phyloP scores from a whole-genome alignment of 2,113 vertebrate genomes.

The Glaucidium brasilianum region DNA sequence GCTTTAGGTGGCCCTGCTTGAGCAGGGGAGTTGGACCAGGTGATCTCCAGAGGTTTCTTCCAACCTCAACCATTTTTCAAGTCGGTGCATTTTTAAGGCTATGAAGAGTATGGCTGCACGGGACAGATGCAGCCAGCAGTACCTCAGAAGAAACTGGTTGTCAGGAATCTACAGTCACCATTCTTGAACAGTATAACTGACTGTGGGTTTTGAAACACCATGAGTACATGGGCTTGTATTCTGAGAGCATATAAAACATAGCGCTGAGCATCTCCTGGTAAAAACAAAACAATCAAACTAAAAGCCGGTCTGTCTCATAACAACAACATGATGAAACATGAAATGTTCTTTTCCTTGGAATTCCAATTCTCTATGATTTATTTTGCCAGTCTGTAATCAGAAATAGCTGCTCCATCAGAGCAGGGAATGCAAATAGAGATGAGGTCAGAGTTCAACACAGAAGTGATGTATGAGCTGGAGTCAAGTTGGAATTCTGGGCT shows the following conservation, averaged over 20 bases:
- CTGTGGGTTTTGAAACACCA: not conserved
- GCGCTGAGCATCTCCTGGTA: not conserved
- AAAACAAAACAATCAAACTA: slow-evolving; percentile 33
- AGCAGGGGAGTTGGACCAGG: not conserved
- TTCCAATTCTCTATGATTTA: slow-evolving; percentile 34
- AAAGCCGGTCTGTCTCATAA: not conserved
- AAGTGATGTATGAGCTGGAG: not conserved
- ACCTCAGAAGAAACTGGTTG: slow-evolving; percentile 28
- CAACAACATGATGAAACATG: not conserved
- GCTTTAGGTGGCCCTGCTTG: not conserved
- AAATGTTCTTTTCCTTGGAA: slow-evolving; percentile 36
- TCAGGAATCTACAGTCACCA: slow-evolving; percentile 29
- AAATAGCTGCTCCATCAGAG: slow-evolving; percentile 21
- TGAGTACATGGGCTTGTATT: not conserved
- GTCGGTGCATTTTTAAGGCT: not conserved
- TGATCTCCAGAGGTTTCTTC: not conserved
- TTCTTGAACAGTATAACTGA: slow-evolving; percentile 6
- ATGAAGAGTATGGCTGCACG: not conserved
- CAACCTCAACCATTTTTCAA: not conserved
- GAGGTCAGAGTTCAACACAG: not conserved
- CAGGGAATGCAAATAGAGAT: not conserved
- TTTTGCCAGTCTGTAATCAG: slow-evolving; percentile 13
- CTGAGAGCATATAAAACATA: slow-evolving; percentile 4
- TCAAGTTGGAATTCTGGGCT: slow-evolving; percentile 12
- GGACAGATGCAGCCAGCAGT: not conserved